phyloP scores from a whole-genome alignment of 2,113 vertebrate genomes.

The Apistogramma diplotaenia region DNA sequence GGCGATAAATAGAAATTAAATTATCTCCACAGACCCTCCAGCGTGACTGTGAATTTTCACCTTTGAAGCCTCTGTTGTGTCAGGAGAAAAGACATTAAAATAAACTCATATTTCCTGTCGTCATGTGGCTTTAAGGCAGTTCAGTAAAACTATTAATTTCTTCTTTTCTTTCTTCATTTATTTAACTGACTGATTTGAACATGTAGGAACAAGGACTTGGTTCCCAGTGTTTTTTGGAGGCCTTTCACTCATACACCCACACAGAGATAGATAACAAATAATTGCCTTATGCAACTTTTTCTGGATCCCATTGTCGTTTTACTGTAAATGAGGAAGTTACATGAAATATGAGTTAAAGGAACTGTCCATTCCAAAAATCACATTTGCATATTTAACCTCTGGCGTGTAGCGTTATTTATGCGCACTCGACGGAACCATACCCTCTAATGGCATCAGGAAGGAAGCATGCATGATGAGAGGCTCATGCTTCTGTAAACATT shows the following conservation, averaged over 20 bases:
- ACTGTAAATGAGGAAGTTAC: not conserved
- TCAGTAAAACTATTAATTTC: not conserved
- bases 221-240: slow-evolving; percentile 4
- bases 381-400: not conserved
- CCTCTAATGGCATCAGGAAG: not conserved
- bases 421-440: fast-evolving
- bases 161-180: not conserved
- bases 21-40: not conserved
- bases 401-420: not conserved
- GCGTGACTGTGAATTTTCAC: not conserved
- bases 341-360: not conserved
- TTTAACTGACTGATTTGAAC: not conserved
- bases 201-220: slow-evolving; percentile 6
- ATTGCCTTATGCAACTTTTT: not conserved
- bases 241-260: not conserved
- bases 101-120: not conserved
- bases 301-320: not conserved
- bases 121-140: not conserved
- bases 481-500: not conserved
- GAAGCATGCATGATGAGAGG: not conserved
- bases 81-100: not conserved
- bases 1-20: not conserved
- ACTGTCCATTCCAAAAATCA: not conserved
- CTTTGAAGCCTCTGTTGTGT: not conserved
- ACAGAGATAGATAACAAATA: not conserved